These are phyloP conservation scores for Tachina lurida DNA, from an alignment of 2,888 invertebrate species.

Conservation along the genomic window DNA sequence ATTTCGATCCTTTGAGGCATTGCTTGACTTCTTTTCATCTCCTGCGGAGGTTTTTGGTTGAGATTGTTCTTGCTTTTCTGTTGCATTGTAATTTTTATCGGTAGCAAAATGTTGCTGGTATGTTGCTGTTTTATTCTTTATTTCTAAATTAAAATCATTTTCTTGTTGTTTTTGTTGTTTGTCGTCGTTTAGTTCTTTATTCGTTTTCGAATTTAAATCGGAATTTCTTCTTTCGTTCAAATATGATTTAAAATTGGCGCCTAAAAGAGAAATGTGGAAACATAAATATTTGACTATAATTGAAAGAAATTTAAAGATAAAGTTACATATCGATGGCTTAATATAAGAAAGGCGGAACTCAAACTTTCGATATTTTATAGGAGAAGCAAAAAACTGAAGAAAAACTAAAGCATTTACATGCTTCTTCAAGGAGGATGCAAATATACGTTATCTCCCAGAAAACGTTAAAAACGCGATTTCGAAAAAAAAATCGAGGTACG, in stretches of 20 bases:
- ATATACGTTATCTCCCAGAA: too few relatives aligned
- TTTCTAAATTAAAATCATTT: slow-evolving; percentile 72
- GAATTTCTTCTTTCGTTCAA: slow-evolving; percentile 79
- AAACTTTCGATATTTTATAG: too few relatives aligned
- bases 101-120: slow-evolving; percentile 61
- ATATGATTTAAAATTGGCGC: slow-evolving; percentile 72
- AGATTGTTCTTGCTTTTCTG: slow-evolving; percentile 40
- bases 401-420: too few relatives aligned
- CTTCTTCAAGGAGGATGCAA: too few relatives aligned
- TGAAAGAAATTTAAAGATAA: too few relatives aligned
- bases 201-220: slow-evolving; percentile 78
- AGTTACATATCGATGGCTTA: too few relatives aligned
- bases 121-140: slow-evolving; percentile 59
- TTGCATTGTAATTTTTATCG: slow-evolving; percentile 42
- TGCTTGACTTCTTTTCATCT: slow-evolving; percentile 43
- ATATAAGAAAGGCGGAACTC: too few relatives aligned
- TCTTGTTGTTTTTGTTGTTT: slow-evolving; percentile 73
- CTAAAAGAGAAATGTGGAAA: slow-evolving; percentile 29
- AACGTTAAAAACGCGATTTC: too few relatives aligned
- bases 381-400: too few relatives aligned
- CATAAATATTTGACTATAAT: background rate
- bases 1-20: slow-evolving; percentile 41
- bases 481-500: too few relatives aligned
- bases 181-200: slow-evolving; percentile 63
- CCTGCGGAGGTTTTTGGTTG: slow-evolving; percentile 61